These are phyloP conservation scores for Hipposideros larvatus DNA, from an alignment of 2,797 vertebrate genomes.

Conservation along the genomic window DNA sequence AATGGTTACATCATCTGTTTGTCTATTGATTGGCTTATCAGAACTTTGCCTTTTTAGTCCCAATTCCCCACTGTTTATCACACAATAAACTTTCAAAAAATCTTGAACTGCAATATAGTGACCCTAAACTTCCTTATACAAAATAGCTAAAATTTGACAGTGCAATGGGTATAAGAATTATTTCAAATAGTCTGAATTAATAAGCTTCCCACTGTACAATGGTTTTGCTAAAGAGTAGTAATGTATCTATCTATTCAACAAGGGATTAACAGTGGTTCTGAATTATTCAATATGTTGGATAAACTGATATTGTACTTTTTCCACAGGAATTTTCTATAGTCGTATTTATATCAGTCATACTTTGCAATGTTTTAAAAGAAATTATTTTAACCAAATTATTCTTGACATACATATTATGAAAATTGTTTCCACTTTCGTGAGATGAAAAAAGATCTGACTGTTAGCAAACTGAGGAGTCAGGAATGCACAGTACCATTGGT, in stretches of 20 bases:
- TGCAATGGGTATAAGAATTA: not conserved
- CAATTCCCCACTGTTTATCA: not conserved
- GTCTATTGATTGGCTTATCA: not conserved
- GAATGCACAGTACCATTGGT: not conserved
- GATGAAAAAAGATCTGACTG: not conserved
- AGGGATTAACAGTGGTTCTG: not conserved
- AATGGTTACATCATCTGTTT: not conserved
- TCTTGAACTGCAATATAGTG: not conserved
- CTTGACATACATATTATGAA: not conserved
- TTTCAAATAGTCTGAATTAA: not conserved
- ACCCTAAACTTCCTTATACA: not conserved
- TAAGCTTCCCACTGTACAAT: not conserved
- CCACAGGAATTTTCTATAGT: not conserved
- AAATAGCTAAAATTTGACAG: conserved; percentile 30
- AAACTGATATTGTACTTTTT: not conserved
- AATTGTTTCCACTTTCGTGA: not conserved
- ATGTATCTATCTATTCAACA: not conserved
- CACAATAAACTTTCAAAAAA: not conserved
- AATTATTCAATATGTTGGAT: not conserved
- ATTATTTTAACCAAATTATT: not conserved
- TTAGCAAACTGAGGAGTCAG: not conserved
- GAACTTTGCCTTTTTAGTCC: not conserved
- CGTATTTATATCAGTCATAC: not conserved
- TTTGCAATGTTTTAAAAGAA: not conserved
- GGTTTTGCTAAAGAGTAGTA: not conserved